These are phyloP conservation scores for Ptilorrhoa leucosticta DNA, from an alignment of 2,113 vertebrate species.

Conservation along the genomic window DNA sequence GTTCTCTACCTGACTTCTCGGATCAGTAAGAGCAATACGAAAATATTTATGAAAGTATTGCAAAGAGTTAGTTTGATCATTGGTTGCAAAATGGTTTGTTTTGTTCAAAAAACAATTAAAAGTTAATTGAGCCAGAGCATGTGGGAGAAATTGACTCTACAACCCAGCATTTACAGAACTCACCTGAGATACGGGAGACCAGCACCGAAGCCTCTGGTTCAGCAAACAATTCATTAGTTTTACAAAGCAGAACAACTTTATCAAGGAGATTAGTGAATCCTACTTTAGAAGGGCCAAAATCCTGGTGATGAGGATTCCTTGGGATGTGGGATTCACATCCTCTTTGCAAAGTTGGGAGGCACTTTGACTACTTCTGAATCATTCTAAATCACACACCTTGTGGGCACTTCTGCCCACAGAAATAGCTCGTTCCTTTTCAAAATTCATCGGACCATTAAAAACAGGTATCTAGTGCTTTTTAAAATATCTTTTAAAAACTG, in stretches of 20 bases:
- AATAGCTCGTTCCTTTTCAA: not conserved
- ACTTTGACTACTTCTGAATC: not conserved
- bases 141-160: not conserved
- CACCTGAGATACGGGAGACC: not conserved
- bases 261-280: not conserved
- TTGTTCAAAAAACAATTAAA: slow-evolving; percentile 33
- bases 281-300: not conserved
- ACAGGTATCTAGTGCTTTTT: not conserved
- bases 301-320: not conserved
- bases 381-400: not conserved
- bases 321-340: not conserved
- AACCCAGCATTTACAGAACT: not conserved
- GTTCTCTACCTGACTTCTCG: not conserved
- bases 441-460: not conserved
- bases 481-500: not conserved
- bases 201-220: not conserved
- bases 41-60: not conserved
- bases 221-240: slow-evolving; percentile 23
- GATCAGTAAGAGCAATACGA: not conserved
- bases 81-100: not conserved
- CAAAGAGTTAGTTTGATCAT: not conserved
- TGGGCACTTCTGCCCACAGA: not conserved
- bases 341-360: not conserved
- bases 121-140: not conserved
- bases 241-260: not conserved